A percentile compares a stretch with the other conserved stretches of the same genome.
Evolutionary conservation across 2,888 invertebrate species (phyloP).

Genomic region (Chaetoderma sp.): DNA sequence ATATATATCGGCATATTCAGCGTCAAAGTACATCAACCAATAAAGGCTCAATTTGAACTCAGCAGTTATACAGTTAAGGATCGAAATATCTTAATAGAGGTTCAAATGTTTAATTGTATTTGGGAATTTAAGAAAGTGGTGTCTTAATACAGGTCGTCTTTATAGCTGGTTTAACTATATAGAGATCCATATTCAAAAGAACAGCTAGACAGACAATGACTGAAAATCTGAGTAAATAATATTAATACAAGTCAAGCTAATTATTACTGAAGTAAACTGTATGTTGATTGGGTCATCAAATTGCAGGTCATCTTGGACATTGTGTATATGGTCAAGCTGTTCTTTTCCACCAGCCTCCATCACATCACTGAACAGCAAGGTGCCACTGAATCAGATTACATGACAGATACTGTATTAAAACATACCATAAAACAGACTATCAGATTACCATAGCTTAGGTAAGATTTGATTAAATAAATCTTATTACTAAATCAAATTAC

Average conservation of each 20-base stretch:
- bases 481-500: no score
- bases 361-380: constrained; percentile 70
- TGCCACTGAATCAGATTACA: constrained; percentile 68
- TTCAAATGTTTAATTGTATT: no score
- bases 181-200: background rate
- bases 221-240: background rate
- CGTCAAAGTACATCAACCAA: no score
- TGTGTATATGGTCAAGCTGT: constrained; percentile 60
- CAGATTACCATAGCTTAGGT: no score
- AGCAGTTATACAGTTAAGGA: no score
- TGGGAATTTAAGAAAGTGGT: no score
- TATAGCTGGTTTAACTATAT: background rate
- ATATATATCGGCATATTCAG: no score
- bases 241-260: background rate
- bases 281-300: constrained; percentile 81
- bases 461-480: no score
- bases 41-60: no score
- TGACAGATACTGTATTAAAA: no score
- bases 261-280: constrained; percentile 82
- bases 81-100: no score
- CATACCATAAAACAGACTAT: no score
- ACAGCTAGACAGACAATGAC: background rate
- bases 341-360: constrained; percentile 69
- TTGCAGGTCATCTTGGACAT: constrained; percentile 73
- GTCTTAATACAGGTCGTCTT: background rate